These are phyloP conservation scores for Cyprinodon variegatus DNA, from an alignment of 2,113 vertebrate species.

Conservation along the genomic window DNA sequence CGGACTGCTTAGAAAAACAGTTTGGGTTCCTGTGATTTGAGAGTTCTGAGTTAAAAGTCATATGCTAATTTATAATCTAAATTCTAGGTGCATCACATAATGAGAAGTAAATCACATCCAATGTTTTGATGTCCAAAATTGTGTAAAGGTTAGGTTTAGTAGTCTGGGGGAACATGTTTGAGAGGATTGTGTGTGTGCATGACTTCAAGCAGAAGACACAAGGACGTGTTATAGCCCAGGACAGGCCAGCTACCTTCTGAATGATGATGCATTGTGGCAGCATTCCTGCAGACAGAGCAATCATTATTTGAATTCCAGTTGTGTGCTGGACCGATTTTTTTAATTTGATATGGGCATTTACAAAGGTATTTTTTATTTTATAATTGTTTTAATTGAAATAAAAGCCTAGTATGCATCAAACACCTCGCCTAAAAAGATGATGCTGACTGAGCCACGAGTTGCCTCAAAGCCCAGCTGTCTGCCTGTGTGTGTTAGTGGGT, in stretches of 20 bases:
- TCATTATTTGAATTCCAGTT: conserved; percentile 59
- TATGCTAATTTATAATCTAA: neutral
- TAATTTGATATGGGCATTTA: neutral
- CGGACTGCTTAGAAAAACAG: neutral
- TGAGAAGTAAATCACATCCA: neutral
- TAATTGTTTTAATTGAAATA: conserved; percentile 25
- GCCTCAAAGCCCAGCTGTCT: conserved; percentile 54
- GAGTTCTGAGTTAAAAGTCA: neutral
- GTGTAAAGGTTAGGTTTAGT: conserved; percentile 7
- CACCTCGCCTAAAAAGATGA: conserved; percentile 44
- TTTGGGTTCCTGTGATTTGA: neutral
- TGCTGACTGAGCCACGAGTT: conserved; percentile 55
- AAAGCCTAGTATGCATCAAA: conserved; percentile 7
- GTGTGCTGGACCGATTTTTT: conserved; percentile 2
- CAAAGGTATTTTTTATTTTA: conserved; percentile 16
- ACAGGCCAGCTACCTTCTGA: conserved; percentile 55
- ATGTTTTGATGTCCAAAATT: neutral
- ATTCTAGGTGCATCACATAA: neutral
- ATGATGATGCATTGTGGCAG: conserved; percentile 53
- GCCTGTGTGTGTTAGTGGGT: conserved; percentile 6
- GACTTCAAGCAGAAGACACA: conserved; percentile 62
- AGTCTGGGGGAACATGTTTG: neutral
- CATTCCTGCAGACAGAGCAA: conserved; percentile 33
- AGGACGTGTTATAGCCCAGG: conserved; percentile 62
- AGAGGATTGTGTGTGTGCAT: conserved; percentile 3